phyloP scores from a whole-genome alignment of 2,797 vertebrate species.

The Poeciliopsis paucimaculata region DNA sequence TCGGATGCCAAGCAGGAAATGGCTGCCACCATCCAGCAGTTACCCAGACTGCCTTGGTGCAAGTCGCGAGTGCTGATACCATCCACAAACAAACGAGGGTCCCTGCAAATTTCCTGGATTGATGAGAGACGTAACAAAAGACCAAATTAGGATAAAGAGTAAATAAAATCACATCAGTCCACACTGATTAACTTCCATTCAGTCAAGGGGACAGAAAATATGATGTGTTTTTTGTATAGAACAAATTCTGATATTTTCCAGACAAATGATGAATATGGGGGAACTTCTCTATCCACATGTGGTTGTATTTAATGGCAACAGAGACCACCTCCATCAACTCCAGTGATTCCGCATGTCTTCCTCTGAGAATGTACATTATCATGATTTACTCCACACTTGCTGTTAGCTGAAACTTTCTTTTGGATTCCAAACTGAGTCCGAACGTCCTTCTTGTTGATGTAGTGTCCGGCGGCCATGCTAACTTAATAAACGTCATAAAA shows the following conservation, averaged over 20 bases:
- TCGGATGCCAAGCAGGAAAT: slow-evolving; percentile 85
- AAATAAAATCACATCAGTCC: background rate
- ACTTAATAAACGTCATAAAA: background rate
- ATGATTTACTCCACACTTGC: background rate
- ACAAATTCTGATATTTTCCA: background rate
- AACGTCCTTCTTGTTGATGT: background rate
- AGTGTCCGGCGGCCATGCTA: background rate
- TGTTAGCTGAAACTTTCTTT: background rate
- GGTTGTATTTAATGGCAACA: background rate
- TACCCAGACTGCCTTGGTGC: slow-evolving; percentile 88
- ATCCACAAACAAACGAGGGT: slow-evolving; percentile 86
- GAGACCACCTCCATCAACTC: background rate
- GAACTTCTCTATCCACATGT: background rate
- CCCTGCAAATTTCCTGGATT: slow-evolving; percentile 82
- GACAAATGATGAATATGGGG: background rate
- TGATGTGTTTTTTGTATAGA: no score
- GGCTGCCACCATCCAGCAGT: slow-evolving; percentile 90
- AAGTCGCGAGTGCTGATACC: slow-evolving; percentile 88
- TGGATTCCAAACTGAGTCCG: background rate
- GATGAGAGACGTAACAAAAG: background rate
- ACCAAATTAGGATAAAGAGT: accelerated
- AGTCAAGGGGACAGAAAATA: background rate
- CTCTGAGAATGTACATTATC: background rate
- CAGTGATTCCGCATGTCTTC: background rate
- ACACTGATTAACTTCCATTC: background rate